These are phyloP conservation scores for Drosophila elegans DNA, from an alignment of 1,140 invertebrate species.

Conservation along the genomic window DNA sequence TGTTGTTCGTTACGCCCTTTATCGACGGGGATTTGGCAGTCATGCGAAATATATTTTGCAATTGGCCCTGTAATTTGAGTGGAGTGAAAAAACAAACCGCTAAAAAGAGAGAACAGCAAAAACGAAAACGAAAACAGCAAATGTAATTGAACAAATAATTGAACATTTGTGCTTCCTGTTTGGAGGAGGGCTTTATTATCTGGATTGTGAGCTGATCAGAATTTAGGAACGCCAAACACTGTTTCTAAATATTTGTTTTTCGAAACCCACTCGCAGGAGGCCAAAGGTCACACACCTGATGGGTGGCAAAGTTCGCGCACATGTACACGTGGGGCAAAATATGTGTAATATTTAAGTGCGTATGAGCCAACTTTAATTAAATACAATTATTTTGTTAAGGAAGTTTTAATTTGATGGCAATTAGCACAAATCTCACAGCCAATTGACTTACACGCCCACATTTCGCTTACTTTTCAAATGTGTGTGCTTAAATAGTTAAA, in stretches of 20 bases:
- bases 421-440: conserved; percentile 18
- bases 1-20: conserved; percentile 38
- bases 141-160: conserved; percentile 46
- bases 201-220: not conserved
- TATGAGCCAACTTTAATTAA: conserved; percentile 38
- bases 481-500: conserved; percentile 47
- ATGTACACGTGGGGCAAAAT: conserved; percentile 4
- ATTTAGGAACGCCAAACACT: not conserved
- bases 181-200: conserved; percentile 11
- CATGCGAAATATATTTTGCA: conserved; percentile 56
- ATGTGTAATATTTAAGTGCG: conserved; percentile 28
- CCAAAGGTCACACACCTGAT: conserved; percentile 27
- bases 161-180: conserved; percentile 48
- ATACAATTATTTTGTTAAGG: conserved; percentile 24
- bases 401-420: conserved; percentile 34
- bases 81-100: conserved; percentile 14
- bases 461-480: conserved; percentile 26
- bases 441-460: conserved; percentile 30
- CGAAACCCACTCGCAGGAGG: not conserved
- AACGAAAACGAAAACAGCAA: conserved; percentile 30
- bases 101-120: conserved; percentile 25
- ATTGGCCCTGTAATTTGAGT: conserved; percentile 51
- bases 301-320: conserved; percentile 19
- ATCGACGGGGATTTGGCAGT: conserved; percentile 19
- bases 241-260: not conserved